phyloP scores from a whole-genome alignment of 2,888 invertebrate genomes.

The Drosophila putrida region DNA sequence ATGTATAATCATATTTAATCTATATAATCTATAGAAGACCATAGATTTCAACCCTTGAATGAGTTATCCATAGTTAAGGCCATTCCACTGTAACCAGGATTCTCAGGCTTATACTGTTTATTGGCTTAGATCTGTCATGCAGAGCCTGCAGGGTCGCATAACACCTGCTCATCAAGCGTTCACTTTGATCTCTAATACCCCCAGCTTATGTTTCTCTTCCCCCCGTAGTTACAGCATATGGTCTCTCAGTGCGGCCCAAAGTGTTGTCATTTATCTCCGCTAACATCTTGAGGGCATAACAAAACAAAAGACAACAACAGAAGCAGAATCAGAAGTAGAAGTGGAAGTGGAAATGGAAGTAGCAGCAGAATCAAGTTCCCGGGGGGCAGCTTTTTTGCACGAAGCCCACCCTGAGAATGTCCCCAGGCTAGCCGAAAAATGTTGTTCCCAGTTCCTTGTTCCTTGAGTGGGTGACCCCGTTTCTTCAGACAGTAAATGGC shows the following conservation, averaged over 20 bases:
- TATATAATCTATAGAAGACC: slow-evolving; percentile 2
- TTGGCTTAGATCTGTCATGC: slow-evolving; percentile 64
- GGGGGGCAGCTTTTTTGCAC: slow-evolving; percentile 36
- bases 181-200: slow-evolving; percentile 69
- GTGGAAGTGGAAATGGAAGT: slow-evolving; percentile 4
- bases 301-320: slow-evolving; percentile 53
- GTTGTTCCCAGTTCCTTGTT: slow-evolving; percentile 34
- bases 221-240: slow-evolving; percentile 53
- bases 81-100: slow-evolving; percentile 8
- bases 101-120: slow-evolving; percentile 44
- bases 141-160: slow-evolving; percentile 27
- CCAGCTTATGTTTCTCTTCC: slow-evolving; percentile 44
- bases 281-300: slow-evolving; percentile 69
- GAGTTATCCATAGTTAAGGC: slow-evolving; percentile 12
- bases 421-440: slow-evolving; percentile 60
- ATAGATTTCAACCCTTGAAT: slow-evolving; percentile 31
- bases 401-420: slow-evolving; percentile 13
- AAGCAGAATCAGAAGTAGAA: slow-evolving; percentile 1
- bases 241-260: slow-evolving; percentile 50
- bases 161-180: slow-evolving; percentile 62
- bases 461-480: slow-evolving; percentile 75
- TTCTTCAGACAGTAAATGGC: slow-evolving; percentile 78
- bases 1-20: background rate
- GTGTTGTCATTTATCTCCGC: slow-evolving; percentile 79
- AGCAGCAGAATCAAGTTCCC: slow-evolving; percentile 3